These are phyloP conservation scores for Meta bourneti DNA, from an alignment of 2,888 invertebrate species.

Conservation along the genomic window DNA sequence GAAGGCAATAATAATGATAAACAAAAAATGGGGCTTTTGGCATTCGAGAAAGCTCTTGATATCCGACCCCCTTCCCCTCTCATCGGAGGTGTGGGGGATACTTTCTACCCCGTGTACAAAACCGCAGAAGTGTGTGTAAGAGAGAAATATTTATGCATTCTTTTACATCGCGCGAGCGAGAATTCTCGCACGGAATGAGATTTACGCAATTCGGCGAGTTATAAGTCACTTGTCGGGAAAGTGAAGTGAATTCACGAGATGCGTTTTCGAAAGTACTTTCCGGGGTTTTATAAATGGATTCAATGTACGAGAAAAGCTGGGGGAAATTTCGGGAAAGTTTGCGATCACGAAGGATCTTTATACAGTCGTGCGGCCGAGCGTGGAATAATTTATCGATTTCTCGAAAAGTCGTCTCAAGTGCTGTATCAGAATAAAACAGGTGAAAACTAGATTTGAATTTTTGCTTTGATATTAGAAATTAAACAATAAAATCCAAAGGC, in stretches of 20 bases:
- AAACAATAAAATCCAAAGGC: too few species aligned
- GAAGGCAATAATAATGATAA: conserved; percentile 20
- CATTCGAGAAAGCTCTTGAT: not conserved
- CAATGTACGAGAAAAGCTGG: conserved; percentile 36
- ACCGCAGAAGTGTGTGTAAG: not conserved
- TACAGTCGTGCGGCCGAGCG: not conserved
- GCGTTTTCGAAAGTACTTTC: conserved; percentile 36
- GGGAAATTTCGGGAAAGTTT: conserved; percentile 15
- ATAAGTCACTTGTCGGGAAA: conserved; percentile 41
- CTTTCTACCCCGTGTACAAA: conserved; percentile 10
- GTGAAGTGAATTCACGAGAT: conserved; percentile 57
- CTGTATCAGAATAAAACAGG: too few species aligned
- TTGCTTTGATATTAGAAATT: too few species aligned
- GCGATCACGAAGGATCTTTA: conserved; percentile 38
- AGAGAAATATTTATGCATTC: conserved; percentile 33
- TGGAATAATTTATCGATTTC: conserved; percentile 41
- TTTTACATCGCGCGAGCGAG: conserved; percentile 20
- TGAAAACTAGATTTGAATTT: too few species aligned
- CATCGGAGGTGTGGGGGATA: not conserved
- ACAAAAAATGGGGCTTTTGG: conserved; percentile 3
- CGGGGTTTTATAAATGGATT: conserved; percentile 63
- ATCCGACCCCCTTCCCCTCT: not conserved
- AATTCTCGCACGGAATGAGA: conserved; percentile 62
- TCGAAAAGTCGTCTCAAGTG: not conserved
- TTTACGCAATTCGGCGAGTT: conserved; percentile 60